Base-by-base conservation (phyloP, 1,140 invertebrate species). In the Cepaea nemoralis region DNA sequence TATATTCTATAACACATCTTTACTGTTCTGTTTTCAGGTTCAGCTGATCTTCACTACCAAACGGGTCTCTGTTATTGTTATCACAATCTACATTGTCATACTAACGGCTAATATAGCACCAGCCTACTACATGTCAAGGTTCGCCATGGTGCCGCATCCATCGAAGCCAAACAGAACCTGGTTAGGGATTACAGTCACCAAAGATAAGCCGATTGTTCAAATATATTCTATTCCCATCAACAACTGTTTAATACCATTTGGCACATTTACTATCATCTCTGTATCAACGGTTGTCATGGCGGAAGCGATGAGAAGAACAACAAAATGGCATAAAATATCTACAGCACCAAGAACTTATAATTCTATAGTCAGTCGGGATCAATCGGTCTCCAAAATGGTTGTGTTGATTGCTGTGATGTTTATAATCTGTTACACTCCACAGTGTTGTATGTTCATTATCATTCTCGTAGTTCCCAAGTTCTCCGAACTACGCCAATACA, bases 381-480 rank as follows among this genome's bases (percentile, higher is more conserved):
- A 77, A 33, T 37, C 45, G 12, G 75, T 77, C 1, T 31, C 75
- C 5, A 55, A 63, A 22, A 77, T 77, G 75, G 75, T 77, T 40
- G 37, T 66, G 6, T 50, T 74, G 71, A 74, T 74, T 50, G 48
- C 71, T 19, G 33, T 45, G 3, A 16, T 74, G 2, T 63, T 63
- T 39, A 66, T 63, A 24, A 45, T 77, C 35, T 77, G 75, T 33
- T 77, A 55, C 39, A 77, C 75, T 24, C 75, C 75, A 3, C 27
- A 63, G 2, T 77, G 50, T 39, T 31, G 63, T 33, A 45, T 77
- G 16, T 77, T 77, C 66, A 77, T 77, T 37, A 55, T 50, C 6
- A 63, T 39, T 35, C 63, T 50, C 0, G 50, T 63, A 12, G 75
- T 45, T 19, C 50, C 75, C 31, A 50, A 66, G 12, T 31, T 77